Evolutionary conservation across 2,797 vertebrate species (phyloP).

Genomic region (Triplophysa bombifrons): DNA sequence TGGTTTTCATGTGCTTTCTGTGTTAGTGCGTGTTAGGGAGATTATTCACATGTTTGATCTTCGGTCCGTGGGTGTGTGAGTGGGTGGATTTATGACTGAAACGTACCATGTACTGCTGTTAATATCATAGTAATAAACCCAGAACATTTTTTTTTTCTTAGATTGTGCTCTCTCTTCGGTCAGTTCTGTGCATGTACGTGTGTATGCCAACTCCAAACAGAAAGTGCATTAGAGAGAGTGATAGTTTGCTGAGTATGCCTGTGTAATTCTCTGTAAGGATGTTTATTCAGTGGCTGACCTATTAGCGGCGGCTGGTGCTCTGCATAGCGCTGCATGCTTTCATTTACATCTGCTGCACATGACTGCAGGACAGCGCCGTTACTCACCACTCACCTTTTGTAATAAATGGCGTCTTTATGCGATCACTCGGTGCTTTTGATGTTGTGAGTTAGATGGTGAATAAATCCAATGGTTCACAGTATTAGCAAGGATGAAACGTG

Average conservation of each 20-base stretch:
- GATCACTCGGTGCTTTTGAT: background rate
- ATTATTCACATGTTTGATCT: conserved; percentile 8
- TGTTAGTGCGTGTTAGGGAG: conserved; percentile 1
- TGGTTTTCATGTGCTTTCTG: background rate
- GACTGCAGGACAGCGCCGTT: conserved; percentile 64
- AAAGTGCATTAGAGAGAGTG: conserved; percentile 14
- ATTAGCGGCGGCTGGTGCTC: conserved; percentile 23
- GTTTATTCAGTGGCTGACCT: conserved; percentile 6
- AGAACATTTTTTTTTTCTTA: background rate
- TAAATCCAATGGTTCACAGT: background rate
- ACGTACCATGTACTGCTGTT: conserved; percentile 12
- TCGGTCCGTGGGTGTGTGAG: conserved; percentile 31
- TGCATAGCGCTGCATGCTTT: conserved; percentile 58
- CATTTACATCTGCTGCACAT: conserved; percentile 66
- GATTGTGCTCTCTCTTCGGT: background rate
- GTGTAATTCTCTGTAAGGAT: conserved; percentile 12
- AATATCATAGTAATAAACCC: background rate
- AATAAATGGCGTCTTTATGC: background rate
- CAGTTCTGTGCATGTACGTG: background rate
- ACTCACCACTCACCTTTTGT: conserved; percentile 46
- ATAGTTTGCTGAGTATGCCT: conserved; percentile 26
- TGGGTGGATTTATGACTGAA: conserved; percentile 14
- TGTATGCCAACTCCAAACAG: background rate
- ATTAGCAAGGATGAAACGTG: background rate
- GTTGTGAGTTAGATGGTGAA: background rate